Conservation (phyloP, 2,888 invertebrate genomes). For the Chrysolina oricalcia region DNA sequence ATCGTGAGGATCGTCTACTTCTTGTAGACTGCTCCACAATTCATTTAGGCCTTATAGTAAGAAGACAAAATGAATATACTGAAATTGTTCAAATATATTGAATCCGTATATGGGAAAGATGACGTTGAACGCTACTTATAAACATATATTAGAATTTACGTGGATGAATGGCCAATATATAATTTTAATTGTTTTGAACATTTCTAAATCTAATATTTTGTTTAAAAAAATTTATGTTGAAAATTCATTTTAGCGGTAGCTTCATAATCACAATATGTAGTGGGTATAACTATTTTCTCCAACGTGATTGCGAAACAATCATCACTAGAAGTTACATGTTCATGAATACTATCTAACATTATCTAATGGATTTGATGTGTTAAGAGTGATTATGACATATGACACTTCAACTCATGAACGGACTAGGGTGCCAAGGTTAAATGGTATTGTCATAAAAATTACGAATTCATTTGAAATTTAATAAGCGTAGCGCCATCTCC, state of each 20-base stretch:
- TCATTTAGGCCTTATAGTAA: no score
- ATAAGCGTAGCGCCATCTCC: slow-evolving; percentile 32
- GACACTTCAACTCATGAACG: slow-evolving; percentile 25
- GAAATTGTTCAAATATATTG: no score
- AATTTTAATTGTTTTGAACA: no score
- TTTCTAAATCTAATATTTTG: not conserved
- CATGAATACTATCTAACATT: slow-evolving; percentile 2
- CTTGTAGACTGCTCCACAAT: no score
- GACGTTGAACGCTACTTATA: no score
- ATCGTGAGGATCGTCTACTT: no score
- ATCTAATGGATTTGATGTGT: slow-evolving; percentile 20
- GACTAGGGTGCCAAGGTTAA: slow-evolving; percentile 25
- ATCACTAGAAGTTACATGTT: not conserved
- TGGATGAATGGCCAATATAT: not conserved
- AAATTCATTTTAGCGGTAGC: not conserved
- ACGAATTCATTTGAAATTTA: slow-evolving; percentile 29
- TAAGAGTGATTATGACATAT: slow-evolving; percentile 17
- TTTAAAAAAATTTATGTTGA: not conserved
- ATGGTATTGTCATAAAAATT: slow-evolving; percentile 27
- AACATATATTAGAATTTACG: not conserved
- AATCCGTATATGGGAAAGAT: no score
- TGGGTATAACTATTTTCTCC: not conserved
- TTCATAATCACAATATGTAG: not conserved
- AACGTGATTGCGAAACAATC: slow-evolving; percentile 11
- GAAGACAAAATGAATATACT: no score